A percentile compares a stretch with the other conserved stretches of the same genome.
These are phyloP conservation scores for Geotrupes spiniger DNA, from an alignment of 2,888 invertebrate genomes.

Conservation along the genomic window DNA sequence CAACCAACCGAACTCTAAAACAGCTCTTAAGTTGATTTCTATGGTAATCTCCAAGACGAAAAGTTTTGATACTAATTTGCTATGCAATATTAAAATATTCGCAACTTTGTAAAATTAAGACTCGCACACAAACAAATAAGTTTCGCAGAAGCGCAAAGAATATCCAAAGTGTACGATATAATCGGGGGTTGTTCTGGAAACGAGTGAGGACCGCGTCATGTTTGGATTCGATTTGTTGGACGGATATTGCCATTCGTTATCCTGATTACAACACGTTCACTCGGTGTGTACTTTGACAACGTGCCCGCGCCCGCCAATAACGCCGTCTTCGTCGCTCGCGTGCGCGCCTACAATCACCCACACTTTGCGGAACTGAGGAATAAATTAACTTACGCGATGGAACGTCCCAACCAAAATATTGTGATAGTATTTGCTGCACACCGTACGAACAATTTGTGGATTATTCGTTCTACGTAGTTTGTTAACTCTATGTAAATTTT, in stretches of 20 bases:
- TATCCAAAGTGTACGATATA: conserved; percentile 1
- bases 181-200: conserved; percentile 9
- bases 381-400: conserved; percentile 3
- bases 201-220: conserved; percentile 30
- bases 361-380: not conserved
- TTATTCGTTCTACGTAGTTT: too few relatives aligned
- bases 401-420: not conserved
- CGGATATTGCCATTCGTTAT: conserved; percentile 46
- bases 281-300: conserved; percentile 30
- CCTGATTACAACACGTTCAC: conserved; percentile 42
- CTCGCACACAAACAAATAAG: too few relatives aligned
- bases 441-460: too few relatives aligned
- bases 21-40: too few relatives aligned
- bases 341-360: not conserved
- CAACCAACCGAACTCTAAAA: too few relatives aligned
- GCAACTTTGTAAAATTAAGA: too few relatives aligned
- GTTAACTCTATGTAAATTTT: too few relatives aligned
- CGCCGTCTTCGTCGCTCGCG: conserved; percentile 1
- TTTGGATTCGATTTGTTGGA: conserved; percentile 44
- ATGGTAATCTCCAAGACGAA: too few relatives aligned
- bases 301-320: not conserved
- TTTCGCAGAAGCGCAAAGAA: too few relatives aligned
- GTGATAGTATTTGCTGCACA: too few relatives aligned
- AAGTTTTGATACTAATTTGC: too few relatives aligned
- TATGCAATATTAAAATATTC: too few relatives aligned